These are phyloP conservation scores for Drosophila testacea DNA, from an alignment of 2,888 invertebrate species.

Conservation along the genomic window DNA sequence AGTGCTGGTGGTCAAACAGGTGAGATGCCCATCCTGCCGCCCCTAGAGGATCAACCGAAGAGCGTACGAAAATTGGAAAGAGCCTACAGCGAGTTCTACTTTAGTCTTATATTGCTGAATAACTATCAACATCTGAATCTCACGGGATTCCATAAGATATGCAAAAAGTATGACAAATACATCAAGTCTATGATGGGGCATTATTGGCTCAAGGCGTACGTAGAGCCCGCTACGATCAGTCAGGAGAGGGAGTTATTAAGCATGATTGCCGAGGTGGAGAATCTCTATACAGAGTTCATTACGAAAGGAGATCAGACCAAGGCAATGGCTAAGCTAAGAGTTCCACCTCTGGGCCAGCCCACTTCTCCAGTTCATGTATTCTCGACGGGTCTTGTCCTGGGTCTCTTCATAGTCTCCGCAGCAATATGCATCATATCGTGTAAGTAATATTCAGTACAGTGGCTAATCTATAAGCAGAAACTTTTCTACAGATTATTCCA, in stretches of 20 bases:
- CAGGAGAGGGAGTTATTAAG: constrained; percentile 87
- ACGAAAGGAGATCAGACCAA: constrained; percentile 95
- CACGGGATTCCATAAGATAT: constrained; percentile 98
- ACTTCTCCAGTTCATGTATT: constrained; percentile 94
- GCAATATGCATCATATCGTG: constrained; percentile 93
- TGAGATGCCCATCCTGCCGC: constrained; percentile 23
- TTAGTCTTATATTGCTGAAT: constrained; percentile 96
- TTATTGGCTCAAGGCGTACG: constrained; percentile 94
- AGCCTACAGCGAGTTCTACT: constrained; percentile 98
- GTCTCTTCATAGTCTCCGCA: constrained; percentile 94
- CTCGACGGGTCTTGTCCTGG: constrained; percentile 96
- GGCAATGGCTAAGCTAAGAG: constrained; percentile 98
- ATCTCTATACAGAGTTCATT: constrained; percentile 91
- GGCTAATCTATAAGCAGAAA: not conserved
- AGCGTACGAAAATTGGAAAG: constrained; percentile 87
- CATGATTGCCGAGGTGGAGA: constrained; percentile 91
- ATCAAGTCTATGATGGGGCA: constrained; percentile 91
- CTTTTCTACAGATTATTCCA: constrained; percentile 3
- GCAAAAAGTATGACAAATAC: constrained; percentile 98
- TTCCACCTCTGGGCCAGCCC: constrained; percentile 96
- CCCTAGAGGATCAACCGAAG: constrained; percentile 36
- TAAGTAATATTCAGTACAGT: constrained; percentile 78
- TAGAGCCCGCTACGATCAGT: constrained; percentile 86
- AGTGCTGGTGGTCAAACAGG: not conserved
- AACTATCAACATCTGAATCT: constrained; percentile 98